Evolutionary conservation across 2,113 vertebrate genomes (phyloP), one percentile per base, ranked within the genome.

Genomic region (Equus przewalskii): DNA sequence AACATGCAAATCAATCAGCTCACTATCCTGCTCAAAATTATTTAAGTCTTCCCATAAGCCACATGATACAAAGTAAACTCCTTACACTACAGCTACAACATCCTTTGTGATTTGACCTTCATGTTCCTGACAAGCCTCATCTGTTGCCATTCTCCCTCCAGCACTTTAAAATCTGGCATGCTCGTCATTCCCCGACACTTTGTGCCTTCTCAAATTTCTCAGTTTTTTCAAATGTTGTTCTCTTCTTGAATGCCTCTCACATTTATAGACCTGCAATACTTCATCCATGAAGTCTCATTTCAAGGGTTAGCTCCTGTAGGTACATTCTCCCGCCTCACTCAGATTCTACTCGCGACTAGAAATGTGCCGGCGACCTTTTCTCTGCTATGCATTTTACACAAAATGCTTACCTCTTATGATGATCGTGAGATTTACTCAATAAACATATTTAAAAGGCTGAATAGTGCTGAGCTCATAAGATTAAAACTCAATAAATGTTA

Each of bases 241-340:
- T 97, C 73, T 64, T 26, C 90, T 89, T 87, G 89, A 96, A 76
- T 33, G 51, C 4, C n/a, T 84, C 91, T 90, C 28, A 87, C 69
- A 80, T 83, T 79, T 73, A 83, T 44, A 83, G 28, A 67, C 33
- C 75, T 83, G 44, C 56, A 83, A 96, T 92, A 88, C 30, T 65
- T 87, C 75, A 90, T 90, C 75, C 75, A 64, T n/a, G 65, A 94
- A 90, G 69, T 83, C 30, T 90, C 88, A 73, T 90, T 83, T 94
- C 94, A 90, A 92, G 84, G 44, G 58, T 36, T 83, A 28, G 16
- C 36, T 80, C 60, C 54, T 85, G 49, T 13, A 10, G 4, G 76
- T 91, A 81, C 24, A 69, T 46, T 67, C 88, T 26, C 24, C 24
- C 2, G 11, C 79, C n/a, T 88, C 21, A 9, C 44, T 41, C 33